These are phyloP conservation scores for Theonella swinhoei DNA, from an alignment of 37 sponge, comb jelly and placozoan species.

Conservation along the genomic window DNA sequence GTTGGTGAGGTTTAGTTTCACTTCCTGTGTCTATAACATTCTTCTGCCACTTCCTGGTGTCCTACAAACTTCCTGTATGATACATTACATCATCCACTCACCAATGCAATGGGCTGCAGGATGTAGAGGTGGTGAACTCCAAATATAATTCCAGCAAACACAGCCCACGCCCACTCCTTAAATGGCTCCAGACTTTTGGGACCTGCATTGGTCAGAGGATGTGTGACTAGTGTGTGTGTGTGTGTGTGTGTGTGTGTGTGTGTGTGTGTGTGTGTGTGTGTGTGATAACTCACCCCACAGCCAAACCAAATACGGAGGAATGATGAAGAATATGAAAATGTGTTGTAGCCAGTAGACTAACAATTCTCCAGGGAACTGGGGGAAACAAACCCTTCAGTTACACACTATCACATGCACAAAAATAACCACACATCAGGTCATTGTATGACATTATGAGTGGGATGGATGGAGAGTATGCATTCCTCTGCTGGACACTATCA, in stretches of 20 bases:
- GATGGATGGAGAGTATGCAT: no score
- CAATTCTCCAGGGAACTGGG: conserved; percentile 70
- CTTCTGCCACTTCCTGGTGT: no score
- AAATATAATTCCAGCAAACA: conserved; percentile 78
- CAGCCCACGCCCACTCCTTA: conserved; percentile 79
- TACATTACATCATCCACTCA: no score
- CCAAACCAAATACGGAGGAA: conserved; percentile 86
- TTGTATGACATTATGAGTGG: no score
- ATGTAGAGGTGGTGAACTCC: conserved; percentile 85
- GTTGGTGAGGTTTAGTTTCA: background rate
- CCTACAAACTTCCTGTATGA: no score
- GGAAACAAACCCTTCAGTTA: no score
- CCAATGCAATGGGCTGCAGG: conserved; percentile 77
- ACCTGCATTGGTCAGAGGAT: conserved; percentile 33
- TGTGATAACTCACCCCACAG: conserved; percentile 71
- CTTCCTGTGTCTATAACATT: background rate
- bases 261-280: background rate
- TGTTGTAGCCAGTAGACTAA: conserved; percentile 85
- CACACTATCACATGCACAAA: no score
- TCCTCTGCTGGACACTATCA: no score
- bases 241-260: background rate
- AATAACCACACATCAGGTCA: background rate
- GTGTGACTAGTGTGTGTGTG: background rate
- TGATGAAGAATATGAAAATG: conserved; percentile 73
- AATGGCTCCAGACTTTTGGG: conserved; percentile 70